phyloP scores from a whole-genome alignment of 2,888 invertebrate species.

The Tenodera sinensis region DNA sequence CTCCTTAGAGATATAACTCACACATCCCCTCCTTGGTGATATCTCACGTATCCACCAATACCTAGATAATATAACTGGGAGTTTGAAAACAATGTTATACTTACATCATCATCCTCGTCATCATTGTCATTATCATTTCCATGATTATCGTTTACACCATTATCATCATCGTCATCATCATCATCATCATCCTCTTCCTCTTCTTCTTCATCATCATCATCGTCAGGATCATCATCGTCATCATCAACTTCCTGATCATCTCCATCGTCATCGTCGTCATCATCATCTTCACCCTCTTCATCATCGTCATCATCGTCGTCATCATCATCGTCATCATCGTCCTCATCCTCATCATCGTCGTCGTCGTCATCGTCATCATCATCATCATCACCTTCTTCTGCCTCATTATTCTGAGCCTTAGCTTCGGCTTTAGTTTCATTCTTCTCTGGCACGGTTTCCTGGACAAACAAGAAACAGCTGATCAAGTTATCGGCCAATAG shows the following conservation, averaged over 20 bases:
- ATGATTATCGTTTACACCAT: slow-evolving; percentile 31
- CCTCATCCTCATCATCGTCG: slow-evolving; percentile 37
- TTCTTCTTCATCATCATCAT: slow-evolving; percentile 32
- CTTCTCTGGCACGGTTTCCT: slow-evolving; percentile 37
- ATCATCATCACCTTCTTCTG: slow-evolving; percentile 35
- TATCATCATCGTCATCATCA: slow-evolving; percentile 31
- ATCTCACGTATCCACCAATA: too few relatives aligned
- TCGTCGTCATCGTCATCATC: slow-evolving; percentile 37
- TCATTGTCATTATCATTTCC: slow-evolving; percentile 23
- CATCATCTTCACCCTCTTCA: slow-evolving; percentile 26
- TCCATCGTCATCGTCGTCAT: slow-evolving; percentile 22
- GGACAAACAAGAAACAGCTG: background rate
- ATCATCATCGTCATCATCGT: slow-evolving; percentile 35
- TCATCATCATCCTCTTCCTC: slow-evolving; percentile 27
- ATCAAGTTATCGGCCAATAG: background rate
- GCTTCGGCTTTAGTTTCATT: slow-evolving; percentile 43
- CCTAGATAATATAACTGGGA: too few relatives aligned
- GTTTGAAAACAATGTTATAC: background rate
- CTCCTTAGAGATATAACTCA: too few relatives aligned
- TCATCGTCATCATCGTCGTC: slow-evolving; percentile 39
- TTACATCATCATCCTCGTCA: slow-evolving; percentile 20
- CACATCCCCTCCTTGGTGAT: too few relatives aligned
- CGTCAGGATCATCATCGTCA: slow-evolving; percentile 38
- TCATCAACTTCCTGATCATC: slow-evolving; percentile 29
- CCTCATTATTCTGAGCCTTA: slow-evolving; percentile 38